These are phyloP conservation scores for Acholoe squamosa DNA, from an alignment of 2,888 invertebrate genomes.

Conservation along the genomic window DNA sequence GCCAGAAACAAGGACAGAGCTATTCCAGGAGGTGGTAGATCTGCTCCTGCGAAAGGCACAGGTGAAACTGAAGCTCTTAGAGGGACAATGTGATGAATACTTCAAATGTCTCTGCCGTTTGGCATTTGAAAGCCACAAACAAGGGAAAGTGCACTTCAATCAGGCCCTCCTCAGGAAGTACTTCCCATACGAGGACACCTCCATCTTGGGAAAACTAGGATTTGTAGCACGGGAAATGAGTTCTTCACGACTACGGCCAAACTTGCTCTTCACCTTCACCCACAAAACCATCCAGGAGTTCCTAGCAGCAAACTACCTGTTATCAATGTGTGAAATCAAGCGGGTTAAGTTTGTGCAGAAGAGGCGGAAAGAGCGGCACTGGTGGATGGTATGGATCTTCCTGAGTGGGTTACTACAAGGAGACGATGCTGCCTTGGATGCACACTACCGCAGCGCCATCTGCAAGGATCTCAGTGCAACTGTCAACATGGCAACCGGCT, in stretches of 20 bases:
- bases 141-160: constrained; percentile 38
- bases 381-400: constrained; percentile 61
- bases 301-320: constrained; percentile 54
- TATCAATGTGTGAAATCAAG: neutral
- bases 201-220: constrained; percentile 12
- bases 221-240: constrained; percentile 40
- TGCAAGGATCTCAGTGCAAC: constrained; percentile 36
- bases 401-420: constrained; percentile 56
- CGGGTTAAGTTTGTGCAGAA: neutral
- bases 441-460: constrained; percentile 18
- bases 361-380: constrained; percentile 8
- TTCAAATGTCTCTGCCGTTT: constrained; percentile 11
- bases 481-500: constrained; percentile 12
- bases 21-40: constrained; percentile 44
- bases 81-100: neutral
- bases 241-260: constrained; percentile 16
- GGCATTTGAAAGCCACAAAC: constrained; percentile 42
- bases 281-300: constrained; percentile 63
- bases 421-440: constrained; percentile 34
- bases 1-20: constrained; percentile 58
- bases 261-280: constrained; percentile 35
- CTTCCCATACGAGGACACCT: constrained; percentile 37
- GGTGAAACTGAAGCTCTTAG: neutral
- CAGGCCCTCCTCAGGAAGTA: constrained; percentile 28
- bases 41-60: constrained; percentile 54